These are phyloP conservation scores for Beroe forskalii DNA, from an alignment of 37 sponge, comb jelly and placozoan genomes.

Conservation along the genomic window DNA sequence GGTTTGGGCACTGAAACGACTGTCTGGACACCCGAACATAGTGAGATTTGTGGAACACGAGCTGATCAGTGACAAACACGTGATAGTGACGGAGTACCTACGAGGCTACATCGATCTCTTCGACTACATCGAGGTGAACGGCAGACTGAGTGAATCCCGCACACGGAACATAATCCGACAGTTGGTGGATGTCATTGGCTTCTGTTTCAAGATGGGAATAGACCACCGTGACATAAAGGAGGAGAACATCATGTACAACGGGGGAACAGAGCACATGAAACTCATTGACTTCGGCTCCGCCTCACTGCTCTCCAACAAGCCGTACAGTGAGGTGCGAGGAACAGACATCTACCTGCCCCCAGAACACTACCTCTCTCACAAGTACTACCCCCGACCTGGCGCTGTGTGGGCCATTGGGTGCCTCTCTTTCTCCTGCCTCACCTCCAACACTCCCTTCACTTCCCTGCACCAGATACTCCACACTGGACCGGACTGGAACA, in stretches of 20 bases:
- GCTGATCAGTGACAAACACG: not conserved
- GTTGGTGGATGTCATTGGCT: slow-evolving; percentile 43
- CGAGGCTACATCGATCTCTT: slow-evolving; percentile 20
- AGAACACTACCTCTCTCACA: slow-evolving; percentile 35
- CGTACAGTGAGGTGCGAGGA: not conserved
- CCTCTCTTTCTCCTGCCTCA: slow-evolving; percentile 30
- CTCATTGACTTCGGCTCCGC: slow-evolving; percentile 63
- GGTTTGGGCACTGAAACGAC: slow-evolving; percentile 33
- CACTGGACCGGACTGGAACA: slow-evolving; percentile 39
- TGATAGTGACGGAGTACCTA: slow-evolving; percentile 39
- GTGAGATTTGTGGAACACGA: slow-evolving; percentile 9
- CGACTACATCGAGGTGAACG: slow-evolving; percentile 34
- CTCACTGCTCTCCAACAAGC: not conserved
- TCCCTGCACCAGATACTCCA: slow-evolving; percentile 1
- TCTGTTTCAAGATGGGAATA: slow-evolving; percentile 54
- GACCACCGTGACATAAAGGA: slow-evolving; percentile 63
- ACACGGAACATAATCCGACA: slow-evolving; percentile 17
- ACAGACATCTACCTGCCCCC: slow-evolving; percentile 53
- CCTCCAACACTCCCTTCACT: slow-evolving; percentile 60
- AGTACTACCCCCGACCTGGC: slow-evolving; percentile 40
- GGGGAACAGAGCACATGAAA: slow-evolving; percentile 14
- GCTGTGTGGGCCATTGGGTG: slow-evolving; percentile 65
- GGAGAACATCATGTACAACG: slow-evolving; percentile 66
- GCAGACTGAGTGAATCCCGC: not conserved
- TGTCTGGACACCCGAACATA: slow-evolving; percentile 49